Evolutionary conservation across 2,888 invertebrate species (phyloP), one percentile per base, ranked within the genome.

Genomic region (Phalera bucephala): DNA sequence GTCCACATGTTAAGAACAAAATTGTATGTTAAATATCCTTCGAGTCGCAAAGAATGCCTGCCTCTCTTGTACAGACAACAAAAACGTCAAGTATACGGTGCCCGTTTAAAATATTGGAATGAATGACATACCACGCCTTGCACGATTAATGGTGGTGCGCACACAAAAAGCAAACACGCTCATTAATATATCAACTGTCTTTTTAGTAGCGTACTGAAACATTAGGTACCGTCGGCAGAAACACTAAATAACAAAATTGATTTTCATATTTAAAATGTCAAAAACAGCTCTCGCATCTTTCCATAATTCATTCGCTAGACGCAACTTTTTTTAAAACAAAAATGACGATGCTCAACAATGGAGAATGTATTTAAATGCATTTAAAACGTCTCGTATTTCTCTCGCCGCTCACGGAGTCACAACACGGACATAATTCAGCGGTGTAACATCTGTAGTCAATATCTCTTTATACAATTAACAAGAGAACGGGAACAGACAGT

Each of bases 181-280:
- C 89, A 87, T 89, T 89, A 89, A 89, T 89, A 83, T 84, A 88
- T 89, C 89, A 89, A 79, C 85, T 87, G 89, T 89, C 88, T 83
- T 88, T 85, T 86, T 83, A 82, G 79, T 73, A 68, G 67, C 51
- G 63, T 64, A 63, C 56, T 65, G 64, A 56, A 69, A 64, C 72
- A 67, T 71, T 78, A 77, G 75, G 81, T 81, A 85, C 69, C 65
- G 78, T 72, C 75, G 57, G 77, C 72, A 78, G 31, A 71, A 70
- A 62, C 56, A 35, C 40, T 28, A 38, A 51, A 47, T 29, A 45
- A 20, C 14, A 4, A 32, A 45, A 53, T 47, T 48, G 48, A 53
- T 55, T 60, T 54, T 59, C 52, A 58, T 64, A 53, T 59, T 54
- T 42, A 52, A 65, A 63, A 45, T 43, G 41, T 32, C 40, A 41